Evolutionary conservation across 2,797 vertebrate species (phyloP).

Genomic region (Mergus octosetaceus): DNA sequence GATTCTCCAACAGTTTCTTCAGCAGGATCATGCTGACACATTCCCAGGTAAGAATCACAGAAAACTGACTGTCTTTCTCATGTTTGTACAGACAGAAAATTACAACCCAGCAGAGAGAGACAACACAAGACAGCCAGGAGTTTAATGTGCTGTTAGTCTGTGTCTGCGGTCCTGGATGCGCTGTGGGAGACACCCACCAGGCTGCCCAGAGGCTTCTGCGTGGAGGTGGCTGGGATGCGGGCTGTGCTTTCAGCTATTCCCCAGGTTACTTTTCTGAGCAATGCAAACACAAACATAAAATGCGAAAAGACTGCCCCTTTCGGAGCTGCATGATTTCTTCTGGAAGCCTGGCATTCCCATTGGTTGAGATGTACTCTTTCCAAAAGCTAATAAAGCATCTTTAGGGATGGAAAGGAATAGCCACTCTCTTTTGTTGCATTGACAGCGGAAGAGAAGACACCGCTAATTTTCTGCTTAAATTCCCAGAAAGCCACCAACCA

Average conservation of each 20-base stretch:
- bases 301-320: not conserved
- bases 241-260: not conserved
- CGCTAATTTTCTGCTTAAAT: not conserved
- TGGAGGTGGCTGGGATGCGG: not conserved
- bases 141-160: accelerated
- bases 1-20: not conserved
- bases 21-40: not conserved
- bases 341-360: not conserved
- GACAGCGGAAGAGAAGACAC: not conserved
- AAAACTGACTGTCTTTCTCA: not conserved
- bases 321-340: not conserved
- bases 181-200: not conserved
- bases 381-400: not conserved
- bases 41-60: not conserved
- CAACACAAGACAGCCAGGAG: not conserved
- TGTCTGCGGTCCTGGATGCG: not conserved
- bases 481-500: not conserved
- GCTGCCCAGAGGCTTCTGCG: not conserved
- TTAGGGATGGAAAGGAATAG: not conserved
- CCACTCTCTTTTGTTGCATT: not conserved
- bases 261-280: not conserved
- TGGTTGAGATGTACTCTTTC: not conserved
- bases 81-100: not conserved
- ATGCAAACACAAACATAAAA: not conserved
- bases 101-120: not conserved